These are phyloP conservation scores for Drosophila silvestris DNA, from an alignment of 2,888 invertebrate species.

Conservation along the genomic window DNA sequence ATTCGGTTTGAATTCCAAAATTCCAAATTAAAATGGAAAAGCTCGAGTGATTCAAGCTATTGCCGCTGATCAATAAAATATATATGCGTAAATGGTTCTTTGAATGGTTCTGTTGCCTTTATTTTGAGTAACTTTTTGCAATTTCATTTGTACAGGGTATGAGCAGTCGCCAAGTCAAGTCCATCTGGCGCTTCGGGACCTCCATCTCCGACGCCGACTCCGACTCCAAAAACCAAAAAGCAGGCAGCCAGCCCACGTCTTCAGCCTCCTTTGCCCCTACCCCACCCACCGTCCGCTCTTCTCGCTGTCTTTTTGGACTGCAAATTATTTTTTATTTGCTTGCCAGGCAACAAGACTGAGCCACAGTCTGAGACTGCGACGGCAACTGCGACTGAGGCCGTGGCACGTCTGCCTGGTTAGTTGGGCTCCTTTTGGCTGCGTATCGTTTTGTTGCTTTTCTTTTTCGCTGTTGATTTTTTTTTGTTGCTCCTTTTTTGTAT, in stretches of 20 bases:
- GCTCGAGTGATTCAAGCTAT: not conserved
- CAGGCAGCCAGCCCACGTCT: slow-evolving; percentile 26
- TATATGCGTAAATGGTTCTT: not conserved
- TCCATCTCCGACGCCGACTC: not conserved
- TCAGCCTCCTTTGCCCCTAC: slow-evolving; percentile 4
- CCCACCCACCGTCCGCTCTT: slow-evolving; percentile 5
- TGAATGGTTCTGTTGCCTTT: not conserved
- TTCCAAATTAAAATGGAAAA: not conserved
- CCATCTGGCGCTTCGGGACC: slow-evolving; percentile 11
- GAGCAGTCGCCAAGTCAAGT: slow-evolving; percentile 3
- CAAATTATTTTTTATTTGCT: slow-evolving; percentile 78
- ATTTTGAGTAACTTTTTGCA: not conserved
- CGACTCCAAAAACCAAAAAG: slow-evolving; percentile 7
- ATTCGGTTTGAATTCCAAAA: not conserved
- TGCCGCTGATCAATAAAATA: not conserved
- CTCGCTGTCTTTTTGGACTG: slow-evolving; percentile 68
- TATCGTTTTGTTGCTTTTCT: slow-evolving; percentile 28
- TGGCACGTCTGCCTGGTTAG: slow-evolving; percentile 62
- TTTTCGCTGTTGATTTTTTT: slow-evolving; percentile 14
- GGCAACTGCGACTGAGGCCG: slow-evolving; percentile 38
- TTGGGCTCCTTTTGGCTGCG: slow-evolving; percentile 46
- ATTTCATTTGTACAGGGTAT: slow-evolving; percentile 21
- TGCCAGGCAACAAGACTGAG: slow-evolving; percentile 47
- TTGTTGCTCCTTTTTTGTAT: not conserved
- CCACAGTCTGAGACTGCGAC: slow-evolving; percentile 11